phyloP scores from a whole-genome alignment of 2,113 vertebrate genomes.

The Genyomyrus donnyi region DNA sequence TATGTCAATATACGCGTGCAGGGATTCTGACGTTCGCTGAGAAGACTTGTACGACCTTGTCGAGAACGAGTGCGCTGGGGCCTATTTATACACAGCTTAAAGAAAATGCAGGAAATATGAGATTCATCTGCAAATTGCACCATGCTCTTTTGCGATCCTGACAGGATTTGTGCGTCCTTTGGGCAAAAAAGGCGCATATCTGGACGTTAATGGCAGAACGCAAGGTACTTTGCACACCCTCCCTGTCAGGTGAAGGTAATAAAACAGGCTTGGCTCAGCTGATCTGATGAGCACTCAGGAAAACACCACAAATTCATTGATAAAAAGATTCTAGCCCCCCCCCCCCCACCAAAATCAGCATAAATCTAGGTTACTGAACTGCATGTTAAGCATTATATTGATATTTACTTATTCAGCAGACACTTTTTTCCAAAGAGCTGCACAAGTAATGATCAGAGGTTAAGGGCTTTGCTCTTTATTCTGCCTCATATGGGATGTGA shows the following conservation, averaged over 20 bases:
- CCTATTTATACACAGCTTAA: not conserved
- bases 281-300: not conserved
- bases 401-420: not conserved
- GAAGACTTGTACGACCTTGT: not conserved
- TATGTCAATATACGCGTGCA: not conserved
- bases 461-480: not conserved
- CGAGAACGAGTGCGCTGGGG: not conserved
- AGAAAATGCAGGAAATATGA: not conserved
- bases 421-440: not conserved
- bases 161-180: not conserved
- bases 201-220: not conserved
- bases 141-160: not conserved
- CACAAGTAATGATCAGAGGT: not conserved
- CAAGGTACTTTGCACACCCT: not conserved
- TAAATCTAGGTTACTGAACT: not conserved
- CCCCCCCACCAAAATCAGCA: not conserved
- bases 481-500: not conserved
- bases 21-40: not conserved
- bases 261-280: not conserved
- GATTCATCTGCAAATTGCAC: not conserved
- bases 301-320: not conserved
- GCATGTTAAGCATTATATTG: not conserved
- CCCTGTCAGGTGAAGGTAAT: not conserved
- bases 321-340: not conserved
- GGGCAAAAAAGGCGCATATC: not conserved